Evolutionary conservation across 1,140 invertebrate genomes (phyloP), one percentile per base, ranked within the genome.

Genomic region (Pogonomyrmex californicus): DNA sequence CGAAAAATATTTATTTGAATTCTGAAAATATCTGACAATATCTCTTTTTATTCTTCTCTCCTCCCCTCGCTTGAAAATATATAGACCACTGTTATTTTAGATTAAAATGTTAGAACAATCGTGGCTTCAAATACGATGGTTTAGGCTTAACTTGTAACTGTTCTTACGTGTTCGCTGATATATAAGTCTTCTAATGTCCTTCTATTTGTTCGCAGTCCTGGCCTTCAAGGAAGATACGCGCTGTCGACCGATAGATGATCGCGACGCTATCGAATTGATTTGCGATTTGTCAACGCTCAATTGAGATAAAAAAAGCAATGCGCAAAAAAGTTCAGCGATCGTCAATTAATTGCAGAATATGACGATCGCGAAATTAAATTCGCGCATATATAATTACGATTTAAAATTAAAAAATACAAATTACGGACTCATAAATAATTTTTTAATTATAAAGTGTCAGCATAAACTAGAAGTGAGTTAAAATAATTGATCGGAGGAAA

Each of bases 401-500:
- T 54, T 51, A 51, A 51, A 23, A 23, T 23, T 23, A 23, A 23
- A 23, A 23, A 23, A 23, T 23, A 36, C 14, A 51, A 73, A 51
- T 51, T 33, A 51, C 10, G 10, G 6, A 6, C 36, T 38, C 3
- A 33, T 4, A 4, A 7, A 36, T 73, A 36, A 30, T 36, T 36
- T 33, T 33, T 38, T 17, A 56, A 58, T 41, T 58, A 4, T 54
- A 73, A 23, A 56, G 6, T 58, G 41, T 41, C n/a, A 41, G n/a
- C 6, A 10, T 14, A 54, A 75, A 71, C 14, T 2, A 33, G 30
- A 7, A 51, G 36, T n/a, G 33, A 17, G 51, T 33, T 17, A 23
- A 60, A 76, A 83, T 75, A 49, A 76, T 47, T 73, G 33, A 36
- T 1, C 6, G 12, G 73, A 9, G 9, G 3, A 76, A 83, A 3